Percentiles rank a stretch among this genome's conserved stretches.
Evolutionary conservation across 2,888 invertebrate genomes (phyloP).

Genomic region (Melanchra persicariae): DNA sequence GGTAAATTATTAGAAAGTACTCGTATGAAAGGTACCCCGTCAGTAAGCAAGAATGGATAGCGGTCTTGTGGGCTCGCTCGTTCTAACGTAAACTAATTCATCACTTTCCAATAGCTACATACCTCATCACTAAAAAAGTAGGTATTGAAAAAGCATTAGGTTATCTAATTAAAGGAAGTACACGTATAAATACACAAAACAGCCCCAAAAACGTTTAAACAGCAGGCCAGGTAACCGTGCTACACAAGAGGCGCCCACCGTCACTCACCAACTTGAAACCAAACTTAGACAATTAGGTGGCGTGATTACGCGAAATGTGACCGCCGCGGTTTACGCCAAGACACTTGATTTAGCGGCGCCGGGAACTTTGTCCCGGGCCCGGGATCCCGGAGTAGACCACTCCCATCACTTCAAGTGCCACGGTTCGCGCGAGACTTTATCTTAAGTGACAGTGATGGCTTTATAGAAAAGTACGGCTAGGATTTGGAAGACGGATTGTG

Average conservation of each 20-base stretch:
- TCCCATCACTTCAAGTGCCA: slow-evolving; percentile 56
- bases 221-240: slow-evolving; percentile 18
- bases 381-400: slow-evolving; percentile 25
- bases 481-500: slow-evolving; percentile 27
- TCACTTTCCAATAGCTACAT: no score
- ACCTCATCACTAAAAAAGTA: no score
- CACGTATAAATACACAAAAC: not conserved
- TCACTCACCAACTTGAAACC: slow-evolving; percentile 60
- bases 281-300: slow-evolving; percentile 66
- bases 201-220: slow-evolving; percentile 18
- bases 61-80: not conserved
- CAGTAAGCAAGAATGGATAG: not conserved
- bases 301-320: slow-evolving; percentile 67
- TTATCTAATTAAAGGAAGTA: not conserved
- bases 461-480: slow-evolving; percentile 39
- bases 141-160: no score
- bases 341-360: slow-evolving; percentile 60
- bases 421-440: slow-evolving; percentile 48
- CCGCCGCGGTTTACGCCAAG: slow-evolving; percentile 60
- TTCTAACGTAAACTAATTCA: no score
- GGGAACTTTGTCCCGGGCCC: slow-evolving; percentile 50
- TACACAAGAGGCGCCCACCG: slow-evolving; percentile 28
- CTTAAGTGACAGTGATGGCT: slow-evolving; percentile 43
- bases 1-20: no score
- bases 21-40: no score